Evolutionary conservation across 2,113 vertebrate genomes (phyloP), one percentile per base, ranked within the genome.

Genomic region (Bungarus multicinctus): DNA sequence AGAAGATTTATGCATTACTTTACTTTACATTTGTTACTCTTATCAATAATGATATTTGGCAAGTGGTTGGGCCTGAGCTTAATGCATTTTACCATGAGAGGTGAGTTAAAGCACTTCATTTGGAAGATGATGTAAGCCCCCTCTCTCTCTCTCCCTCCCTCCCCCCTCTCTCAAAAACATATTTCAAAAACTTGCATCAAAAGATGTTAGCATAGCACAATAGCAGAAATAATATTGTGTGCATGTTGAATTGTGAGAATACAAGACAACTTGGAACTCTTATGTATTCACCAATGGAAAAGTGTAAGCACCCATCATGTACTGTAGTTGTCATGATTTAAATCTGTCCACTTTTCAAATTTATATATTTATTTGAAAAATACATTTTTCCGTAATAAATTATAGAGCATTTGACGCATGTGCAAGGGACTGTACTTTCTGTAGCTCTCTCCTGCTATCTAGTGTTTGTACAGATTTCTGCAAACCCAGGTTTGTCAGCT

Each of bases 1-100:
- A 22, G 6, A 2, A 39, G 94, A 93, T 93, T 58, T 91, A 87
- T 92, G 94, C 74, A 81, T 81, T 81, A 89, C 90, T 90, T 64
- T 92, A 47, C 90, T 96, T 94, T 47, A 85, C 89, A 90, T 92
- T 93, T 91, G 50, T 10, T 34, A 3, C 50, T 58, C 45, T 88
- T 94, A 91, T 95, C 94, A 91, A 50, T 96, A 96, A 94, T 85
- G 18, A 89, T 93, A 57, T 94, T 93, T 96, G 92, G 87, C 91
- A 94, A 93, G 4, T 30, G 64, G 64, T 92, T 86, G 87, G 92
- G 58, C 64, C 27, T 4, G 45, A 91, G 90, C 92, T 34, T 93
- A 95, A 93, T 89, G 85, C 91, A 89, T 92, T 92, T 92, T 39
- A 54, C 34, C 22, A 87, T 0, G 0, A 90, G 90, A 91, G 50